A percentile compares a stretch with the other conserved stretches of the same genome.
phyloP scores from a whole-genome alignment of 2,797 vertebrate genomes.

The Myoxocephalus aenaeus region DNA sequence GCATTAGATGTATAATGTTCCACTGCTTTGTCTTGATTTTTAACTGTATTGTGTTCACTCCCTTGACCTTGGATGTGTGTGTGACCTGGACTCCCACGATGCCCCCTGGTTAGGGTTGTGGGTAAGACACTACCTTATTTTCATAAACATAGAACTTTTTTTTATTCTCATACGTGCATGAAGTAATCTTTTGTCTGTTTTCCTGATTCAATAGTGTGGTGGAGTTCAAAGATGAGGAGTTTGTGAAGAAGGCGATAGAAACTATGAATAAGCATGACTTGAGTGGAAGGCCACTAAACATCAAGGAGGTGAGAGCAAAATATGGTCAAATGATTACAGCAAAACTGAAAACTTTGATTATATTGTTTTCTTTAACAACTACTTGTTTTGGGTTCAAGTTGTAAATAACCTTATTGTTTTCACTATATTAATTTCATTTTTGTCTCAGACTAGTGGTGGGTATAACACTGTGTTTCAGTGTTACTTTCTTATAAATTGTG shows the following conservation, averaged over 20 bases:
- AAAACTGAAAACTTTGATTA: not conserved
- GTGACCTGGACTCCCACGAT: slow-evolving; percentile 55
- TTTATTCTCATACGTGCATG: not conserved
- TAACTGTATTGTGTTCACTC: slow-evolving; percentile 75
- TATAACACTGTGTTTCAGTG: not conserved
- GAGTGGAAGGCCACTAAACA: slow-evolving; percentile 95
- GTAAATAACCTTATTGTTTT: not conserved
- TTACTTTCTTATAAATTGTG: not conserved
- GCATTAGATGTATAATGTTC: slow-evolving; percentile 11
- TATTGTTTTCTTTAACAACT: not conserved
- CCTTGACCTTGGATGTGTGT: slow-evolving; percentile 42
- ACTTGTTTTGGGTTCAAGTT: not conserved
- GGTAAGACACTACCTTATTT: slow-evolving; percentile 67
- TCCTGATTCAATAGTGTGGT: slow-evolving; percentile 89
- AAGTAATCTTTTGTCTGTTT: slow-evolving; percentile 30
- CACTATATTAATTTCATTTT: not conserved
- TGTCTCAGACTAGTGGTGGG: not conserved
- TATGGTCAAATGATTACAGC: not conserved
- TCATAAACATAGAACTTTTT: not conserved
- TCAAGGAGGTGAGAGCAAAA: slow-evolving; percentile 91
- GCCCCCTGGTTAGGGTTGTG: slow-evolving; percentile 75
- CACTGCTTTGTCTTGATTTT: slow-evolving; percentile 37
- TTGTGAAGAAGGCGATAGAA: slow-evolving; percentile 96
- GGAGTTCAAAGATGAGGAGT: slow-evolving; percentile 99
- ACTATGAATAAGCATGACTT: slow-evolving; percentile 98